phyloP scores from a whole-genome alignment of 2,888 invertebrate genomes.

The Philereme transversata region DNA sequence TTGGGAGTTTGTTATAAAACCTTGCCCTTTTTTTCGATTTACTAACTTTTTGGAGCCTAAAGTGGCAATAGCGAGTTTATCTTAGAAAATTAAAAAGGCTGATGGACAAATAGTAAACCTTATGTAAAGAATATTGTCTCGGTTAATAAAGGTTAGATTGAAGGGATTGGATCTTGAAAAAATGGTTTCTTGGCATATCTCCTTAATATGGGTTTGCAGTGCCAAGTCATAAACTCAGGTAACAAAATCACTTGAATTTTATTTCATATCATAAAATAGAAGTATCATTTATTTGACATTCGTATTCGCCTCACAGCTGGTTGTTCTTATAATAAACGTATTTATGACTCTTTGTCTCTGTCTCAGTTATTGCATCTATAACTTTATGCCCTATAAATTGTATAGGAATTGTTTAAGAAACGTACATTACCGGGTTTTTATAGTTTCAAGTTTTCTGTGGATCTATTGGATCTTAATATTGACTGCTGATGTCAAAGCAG shows the following conservation, averaged over 20 bases:
- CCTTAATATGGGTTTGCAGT: background rate
- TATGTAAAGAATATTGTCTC: no score
- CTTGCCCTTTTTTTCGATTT: no score
- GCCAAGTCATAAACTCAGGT: conserved; percentile 6
- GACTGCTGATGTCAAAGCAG: no score
- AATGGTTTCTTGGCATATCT: no score
- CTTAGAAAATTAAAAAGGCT: no score
- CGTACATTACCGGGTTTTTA: background rate
- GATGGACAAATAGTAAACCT: no score
- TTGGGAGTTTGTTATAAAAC: no score
- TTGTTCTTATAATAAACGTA: conserved; percentile 35
- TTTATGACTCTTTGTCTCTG: conserved; percentile 35
- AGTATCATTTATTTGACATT: conserved; percentile 32
- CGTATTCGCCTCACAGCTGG: conserved; percentile 36
- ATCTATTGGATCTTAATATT: background rate
- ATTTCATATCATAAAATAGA: conserved; percentile 30
- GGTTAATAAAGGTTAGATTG: no score
- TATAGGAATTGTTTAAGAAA: conserved; percentile 13
- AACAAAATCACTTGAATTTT: conserved; percentile 24
- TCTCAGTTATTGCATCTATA: conserved; percentile 29
- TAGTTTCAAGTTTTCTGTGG: background rate
- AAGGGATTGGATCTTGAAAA: no score
- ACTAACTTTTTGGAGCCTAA: no score
- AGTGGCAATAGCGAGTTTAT: no score
- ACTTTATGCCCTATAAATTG: conserved; percentile 30